Evolutionary conservation across 1,140 invertebrate species (phyloP), one percentile per base, ranked within the genome.

Genomic region (Magallana ariakensis): DNA sequence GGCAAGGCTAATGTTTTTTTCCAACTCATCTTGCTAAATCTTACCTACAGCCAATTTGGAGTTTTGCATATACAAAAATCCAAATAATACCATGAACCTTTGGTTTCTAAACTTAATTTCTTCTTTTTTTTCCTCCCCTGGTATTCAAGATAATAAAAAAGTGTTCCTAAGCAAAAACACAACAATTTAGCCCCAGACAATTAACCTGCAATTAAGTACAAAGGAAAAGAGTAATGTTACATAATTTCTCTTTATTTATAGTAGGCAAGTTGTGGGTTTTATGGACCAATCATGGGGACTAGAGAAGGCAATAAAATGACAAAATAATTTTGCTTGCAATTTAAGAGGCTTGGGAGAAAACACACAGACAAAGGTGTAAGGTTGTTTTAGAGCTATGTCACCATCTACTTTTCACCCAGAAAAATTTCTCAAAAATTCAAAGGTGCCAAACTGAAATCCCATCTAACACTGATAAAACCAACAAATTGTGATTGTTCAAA

Each of bases 161-260:
- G 15, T 75, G 66, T 75, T 75, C 22, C 58, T 22, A 13, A 10
- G 22, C 22, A 33, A 75, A 75, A 75, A 75, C 7, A 16, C 22
- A 33, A 10, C 26, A 26, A 75, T 19, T 26, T 75, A 19, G 11
- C 19, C 66, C 26, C 22, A 22, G 22, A 75, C 66, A 75, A 75
- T 75, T 75, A 75, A 75, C 66, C 66, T 75, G 66, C 66, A 75
- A 75, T 75, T 75, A 75, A 75, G 66, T 75, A 75, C 66, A 75
- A 75, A 75, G 66, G 66, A 19, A 75, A 22, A 75, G 66, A 75
- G 33, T 75, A 75, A 26, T 75, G 66, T 75, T 75, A 75, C 66
- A 75, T 75, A 75, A 75, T 75, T 75, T 75, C 66, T 26, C 66
- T 75, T 75, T 75, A 75, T 75, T 75, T 75, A 75, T 75, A 75